phyloP scores from a whole-genome alignment of 2,888 invertebrate species.

The Iphiclides podalirius region DNA sequence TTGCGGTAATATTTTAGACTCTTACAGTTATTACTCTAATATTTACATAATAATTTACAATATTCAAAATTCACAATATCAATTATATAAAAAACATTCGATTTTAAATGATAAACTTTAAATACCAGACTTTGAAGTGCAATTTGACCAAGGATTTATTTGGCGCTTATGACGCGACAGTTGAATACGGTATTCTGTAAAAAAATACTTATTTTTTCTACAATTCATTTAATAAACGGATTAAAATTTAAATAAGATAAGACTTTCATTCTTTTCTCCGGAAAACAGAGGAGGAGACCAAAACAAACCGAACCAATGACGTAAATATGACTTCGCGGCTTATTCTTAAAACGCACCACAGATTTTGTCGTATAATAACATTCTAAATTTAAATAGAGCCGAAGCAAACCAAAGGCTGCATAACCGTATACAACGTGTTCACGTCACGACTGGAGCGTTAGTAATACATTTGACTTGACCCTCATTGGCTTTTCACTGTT shows the following conservation, averaged over 20 bases:
- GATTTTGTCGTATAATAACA: no score
- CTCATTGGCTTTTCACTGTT: slow-evolving; percentile 37
- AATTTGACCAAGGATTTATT: slow-evolving; percentile 22
- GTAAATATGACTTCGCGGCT: no score
- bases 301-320: no score
- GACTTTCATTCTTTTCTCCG: no score
- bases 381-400: neutral
- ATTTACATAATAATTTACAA: slow-evolving; percentile 41
- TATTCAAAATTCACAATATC: slow-evolving; percentile 26
- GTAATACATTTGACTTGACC: slow-evolving; percentile 9
- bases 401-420: slow-evolving; percentile 13
- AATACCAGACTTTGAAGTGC: slow-evolving; percentile 4
- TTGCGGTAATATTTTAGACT: slow-evolving; percentile 25
- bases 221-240: no score
- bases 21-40: slow-evolving; percentile 30
- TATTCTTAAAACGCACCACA: no score
- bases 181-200: neutral
- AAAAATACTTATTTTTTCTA: neutral
- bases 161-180: neutral
- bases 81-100: slow-evolving; percentile 25
- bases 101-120: neutral
- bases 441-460: slow-evolving; percentile 1
- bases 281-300: no score
- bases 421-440: slow-evolving; percentile 14
- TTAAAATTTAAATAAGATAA: no score